These are phyloP conservation scores for Timema podura DNA, from an alignment of 2,888 invertebrate genomes.

Conservation along the genomic window DNA sequence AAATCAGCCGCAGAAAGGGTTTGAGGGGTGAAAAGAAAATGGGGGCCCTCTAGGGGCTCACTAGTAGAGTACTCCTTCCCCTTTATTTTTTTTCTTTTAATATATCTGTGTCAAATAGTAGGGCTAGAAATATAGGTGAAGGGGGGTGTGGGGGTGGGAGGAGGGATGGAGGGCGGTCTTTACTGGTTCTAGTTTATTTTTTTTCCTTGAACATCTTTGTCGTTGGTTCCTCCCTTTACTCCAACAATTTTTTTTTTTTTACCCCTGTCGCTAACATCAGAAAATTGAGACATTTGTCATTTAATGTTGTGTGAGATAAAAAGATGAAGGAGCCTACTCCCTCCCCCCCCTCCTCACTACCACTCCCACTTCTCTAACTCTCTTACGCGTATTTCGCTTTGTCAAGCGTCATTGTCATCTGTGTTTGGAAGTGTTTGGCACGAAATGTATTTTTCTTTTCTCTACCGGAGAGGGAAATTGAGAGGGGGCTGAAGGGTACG, in stretches of 20 bases:
- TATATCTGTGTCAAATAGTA: slow-evolving; percentile 20
- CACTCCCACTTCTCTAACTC: neutral
- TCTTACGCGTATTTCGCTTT: slow-evolving; percentile 5
- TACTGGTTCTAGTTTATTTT: no score
- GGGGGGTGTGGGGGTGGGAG: neutral
- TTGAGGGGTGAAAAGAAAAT: neutral
- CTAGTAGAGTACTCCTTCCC: slow-evolving; percentile 13
- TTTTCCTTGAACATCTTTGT: no score
- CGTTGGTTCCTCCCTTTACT: no score
- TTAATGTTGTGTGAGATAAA: slow-evolving; percentile 22
- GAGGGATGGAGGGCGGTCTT: neutral
- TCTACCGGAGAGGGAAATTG: neutral
- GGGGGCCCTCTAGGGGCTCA: neutral
- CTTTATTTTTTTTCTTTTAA: slow-evolving; percentile 16
- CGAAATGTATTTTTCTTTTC: no score
- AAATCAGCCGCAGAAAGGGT: slow-evolving; percentile 7
- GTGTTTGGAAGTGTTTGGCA: neutral
- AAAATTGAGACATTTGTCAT: slow-evolving; percentile 28
- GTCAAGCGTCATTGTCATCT: slow-evolving; percentile 22
- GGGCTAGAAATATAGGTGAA: neutral
- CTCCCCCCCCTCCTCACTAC: neutral
- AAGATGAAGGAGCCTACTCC: slow-evolving; percentile 5
- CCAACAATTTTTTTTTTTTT: neutral
- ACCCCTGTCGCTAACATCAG: slow-evolving; percentile 6
- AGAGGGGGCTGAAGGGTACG: neutral